Evolutionary conservation across 92 coral and sea anemone species (phyloP), one percentile per base, ranked within the genome.

Genomic region (Micromussa lordhowensis): DNA sequence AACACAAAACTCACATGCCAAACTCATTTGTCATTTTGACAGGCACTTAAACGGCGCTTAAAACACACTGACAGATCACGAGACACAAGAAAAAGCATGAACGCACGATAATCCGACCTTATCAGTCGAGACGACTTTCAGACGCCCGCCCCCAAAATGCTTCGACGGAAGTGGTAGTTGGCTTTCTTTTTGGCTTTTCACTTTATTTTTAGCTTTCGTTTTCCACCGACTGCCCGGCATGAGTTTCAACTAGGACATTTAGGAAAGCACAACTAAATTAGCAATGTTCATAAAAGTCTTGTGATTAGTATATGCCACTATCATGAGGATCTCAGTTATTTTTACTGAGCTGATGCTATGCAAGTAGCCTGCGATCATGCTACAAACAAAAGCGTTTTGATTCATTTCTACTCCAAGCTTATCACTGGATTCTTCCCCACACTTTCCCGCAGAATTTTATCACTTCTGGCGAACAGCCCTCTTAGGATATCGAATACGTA

Each of bases 181-280:
- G 34, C 71, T 66, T 15, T 34, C 26, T 3, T n/a, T n/a, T n/a
- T 29, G 2, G 7, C 36, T 15, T 68, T 30, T 68, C 5, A 15
- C 78, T 22, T 32, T 73, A 73, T 73, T 73, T 21, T 73, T 73
- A 36, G 78, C 78, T 73, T 36, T 73, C 34, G 17, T 32, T 73
- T 73, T 73, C 18, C 19, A 17, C 44, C 49, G n/a, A 73, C 12
- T 24, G 51, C 73, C 32, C 32, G 26, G 26, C 38, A 3, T 19
- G 49, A 35, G 3, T 73, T 32, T 73, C 38, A 19, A 14, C 78
- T 19, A 36, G 28, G 28, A 38, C 51, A 0, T 44, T 1, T 1
- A 9, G 17, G 2, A 10, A 28, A 4, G 11, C 71, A 26, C 17
- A 28, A 66, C 17, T 66, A 34, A 12, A 44, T 44, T 44, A 8